Evolutionary conservation across 2,888 invertebrate species (phyloP).

Genomic region (Anthoptus insignis): DNA sequence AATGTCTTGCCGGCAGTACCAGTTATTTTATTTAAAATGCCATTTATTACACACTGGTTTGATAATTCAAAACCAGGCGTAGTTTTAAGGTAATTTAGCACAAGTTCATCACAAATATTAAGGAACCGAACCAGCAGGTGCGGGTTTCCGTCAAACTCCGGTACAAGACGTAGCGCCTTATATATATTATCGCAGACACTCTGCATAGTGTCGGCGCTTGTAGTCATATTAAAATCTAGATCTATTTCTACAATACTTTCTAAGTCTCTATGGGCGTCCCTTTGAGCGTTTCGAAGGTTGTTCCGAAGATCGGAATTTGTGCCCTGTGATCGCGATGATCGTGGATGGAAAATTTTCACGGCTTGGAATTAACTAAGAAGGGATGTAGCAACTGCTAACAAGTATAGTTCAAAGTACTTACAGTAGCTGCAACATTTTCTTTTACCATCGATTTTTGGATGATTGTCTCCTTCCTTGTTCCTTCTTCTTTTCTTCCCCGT

Average conservation of each 20-base stretch:
- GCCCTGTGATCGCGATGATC: constrained; percentile 22
- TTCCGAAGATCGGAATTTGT: constrained; percentile 18
- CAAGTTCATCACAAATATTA: constrained; percentile 47
- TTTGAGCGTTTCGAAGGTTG: constrained; percentile 11
- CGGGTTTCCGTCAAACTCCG: constrained; percentile 83
- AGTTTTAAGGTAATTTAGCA: constrained; percentile 16
- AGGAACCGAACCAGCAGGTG: constrained; percentile 47
- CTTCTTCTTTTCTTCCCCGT: background rate
- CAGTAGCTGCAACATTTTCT: background rate
- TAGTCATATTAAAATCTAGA: background rate
- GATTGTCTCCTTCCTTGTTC: background rate
- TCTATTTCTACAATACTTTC: background rate
- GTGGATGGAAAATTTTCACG: constrained; percentile 14
- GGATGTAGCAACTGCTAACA: background rate
- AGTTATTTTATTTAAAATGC: constrained; percentile 48
- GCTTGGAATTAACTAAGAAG: background rate
- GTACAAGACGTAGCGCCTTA: constrained; percentile 54
- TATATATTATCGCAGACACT: constrained; percentile 14
- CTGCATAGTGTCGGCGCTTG: background rate
- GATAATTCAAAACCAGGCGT: constrained; percentile 26
- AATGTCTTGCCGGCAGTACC: constrained; percentile 43
- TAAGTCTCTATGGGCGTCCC: constrained; percentile 13
- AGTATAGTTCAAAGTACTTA: constrained; percentile 1
- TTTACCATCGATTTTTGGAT: constrained; percentile 11
- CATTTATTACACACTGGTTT: constrained; percentile 41